These are phyloP conservation scores for Andrena praecox DNA, from an alignment of 2,888 invertebrate species.

Conservation along the genomic window DNA sequence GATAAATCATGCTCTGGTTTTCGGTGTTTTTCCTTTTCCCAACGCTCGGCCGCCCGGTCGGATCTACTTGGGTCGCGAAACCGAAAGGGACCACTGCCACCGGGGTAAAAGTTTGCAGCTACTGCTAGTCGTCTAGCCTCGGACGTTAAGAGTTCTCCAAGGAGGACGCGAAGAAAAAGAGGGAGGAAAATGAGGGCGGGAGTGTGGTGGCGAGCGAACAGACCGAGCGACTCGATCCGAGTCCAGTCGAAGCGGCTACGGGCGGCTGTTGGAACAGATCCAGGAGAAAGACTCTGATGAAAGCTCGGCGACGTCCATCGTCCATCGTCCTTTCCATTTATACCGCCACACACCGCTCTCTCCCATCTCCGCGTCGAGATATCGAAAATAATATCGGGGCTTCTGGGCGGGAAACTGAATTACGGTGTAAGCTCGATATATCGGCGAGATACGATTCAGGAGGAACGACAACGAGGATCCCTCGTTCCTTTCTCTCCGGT, in stretches of 20 bases:
- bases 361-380: conserved; percentile 59
- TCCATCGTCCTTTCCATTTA: conserved; percentile 63
- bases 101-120: conserved; percentile 59
- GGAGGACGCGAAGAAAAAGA: conserved; percentile 44
- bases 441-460: conserved; percentile 65
- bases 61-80: conserved; percentile 23
- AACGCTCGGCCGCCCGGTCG: background rate
- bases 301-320: conserved; percentile 46
- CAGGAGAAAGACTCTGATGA: conserved; percentile 43
- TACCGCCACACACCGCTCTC: conserved; percentile 29
- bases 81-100: conserved; percentile 13
- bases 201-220: background rate
- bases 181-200: conserved; percentile 10
- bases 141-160: conserved; percentile 63
- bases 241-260: background rate
- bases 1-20: conserved; percentile 66
- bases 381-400: conserved; percentile 78
- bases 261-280: conserved; percentile 44
- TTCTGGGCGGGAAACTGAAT: conserved; percentile 72
- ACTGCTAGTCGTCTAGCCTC: conserved; percentile 35
- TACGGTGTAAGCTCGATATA: conserved; percentile 70
- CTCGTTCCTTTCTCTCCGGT: background rate
- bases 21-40: background rate
- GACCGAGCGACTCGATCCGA: background rate
- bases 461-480: conserved; percentile 53